phyloP scores from a whole-genome alignment of 1,140 invertebrate species.

The honey bee (Apis mellifera) region Amel_HAv3.1 CM009943.2:7826001-7826500 shows the following conservation, averaged over 20 bases:
- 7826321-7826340: conserved; percentile 64
- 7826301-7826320: conserved; percentile 64
- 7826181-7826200: not conserved
- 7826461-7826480: not conserved
- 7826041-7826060: not conserved
- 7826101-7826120: conserved; percentile 47
- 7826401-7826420: not conserved
- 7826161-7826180: conserved; percentile 13
- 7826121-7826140: conserved; percentile 33
- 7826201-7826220: conserved; percentile 54
- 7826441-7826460: not conserved
- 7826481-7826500: not conserved
- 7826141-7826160: not conserved
- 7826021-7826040: not conserved
- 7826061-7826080: conserved; percentile 25
- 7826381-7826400: conserved; percentile 42
- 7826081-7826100: conserved; percentile 33
- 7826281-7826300: conserved; percentile 71
- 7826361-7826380: conserved; percentile 49
- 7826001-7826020: no score
- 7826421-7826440: conserved; percentile 27
- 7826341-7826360: conserved; percentile 70
- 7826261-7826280: conserved; percentile 70
- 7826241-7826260: conserved; percentile 70
- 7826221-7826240: conserved; percentile 64